Evolutionary conservation across 2,888 invertebrate species (phyloP).

Genomic region (Scaptomyza caliginosa): DNA sequence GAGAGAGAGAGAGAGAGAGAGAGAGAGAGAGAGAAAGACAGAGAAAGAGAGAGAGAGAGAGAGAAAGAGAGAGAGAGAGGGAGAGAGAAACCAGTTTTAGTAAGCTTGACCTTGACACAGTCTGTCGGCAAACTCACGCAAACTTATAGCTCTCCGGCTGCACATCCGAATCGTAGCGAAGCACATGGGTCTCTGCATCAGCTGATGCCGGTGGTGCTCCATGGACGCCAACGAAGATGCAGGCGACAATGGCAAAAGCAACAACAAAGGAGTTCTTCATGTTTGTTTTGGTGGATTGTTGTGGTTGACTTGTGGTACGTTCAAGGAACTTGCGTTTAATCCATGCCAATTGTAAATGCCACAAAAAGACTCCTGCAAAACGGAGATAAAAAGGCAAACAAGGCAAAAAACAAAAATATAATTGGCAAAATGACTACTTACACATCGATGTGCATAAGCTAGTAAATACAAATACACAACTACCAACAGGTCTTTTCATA

Average conservation of each 20-base stretch:
- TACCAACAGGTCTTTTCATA: too few relatives aligned
- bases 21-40: too few relatives aligned
- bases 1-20: too few relatives aligned
- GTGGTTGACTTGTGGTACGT: constrained; percentile 42
- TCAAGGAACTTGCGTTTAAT: constrained; percentile 74
- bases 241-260: constrained; percentile 66
- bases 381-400: too few relatives aligned
- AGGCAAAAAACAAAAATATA: constrained; percentile 9
- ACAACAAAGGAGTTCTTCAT: constrained; percentile 65
- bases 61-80: neutral
- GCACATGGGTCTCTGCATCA: constrained; percentile 86
- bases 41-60: constrained; percentile 3
- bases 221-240: constrained; percentile 69
- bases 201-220: constrained; percentile 75
- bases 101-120: constrained; percentile 46
- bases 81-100: constrained; percentile 34
- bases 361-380: constrained; percentile 23
- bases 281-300: constrained; percentile 17
- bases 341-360: constrained; percentile 58
- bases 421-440: constrained; percentile 19
- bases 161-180: constrained; percentile 86
- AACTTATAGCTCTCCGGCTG: constrained; percentile 82
- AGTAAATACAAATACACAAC: too few relatives aligned
- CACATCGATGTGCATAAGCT: too few relatives aligned
- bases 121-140: constrained; percentile 68